phyloP scores from a whole-genome alignment of 2,888 invertebrate species.

The Lamproptera curius region DNA sequence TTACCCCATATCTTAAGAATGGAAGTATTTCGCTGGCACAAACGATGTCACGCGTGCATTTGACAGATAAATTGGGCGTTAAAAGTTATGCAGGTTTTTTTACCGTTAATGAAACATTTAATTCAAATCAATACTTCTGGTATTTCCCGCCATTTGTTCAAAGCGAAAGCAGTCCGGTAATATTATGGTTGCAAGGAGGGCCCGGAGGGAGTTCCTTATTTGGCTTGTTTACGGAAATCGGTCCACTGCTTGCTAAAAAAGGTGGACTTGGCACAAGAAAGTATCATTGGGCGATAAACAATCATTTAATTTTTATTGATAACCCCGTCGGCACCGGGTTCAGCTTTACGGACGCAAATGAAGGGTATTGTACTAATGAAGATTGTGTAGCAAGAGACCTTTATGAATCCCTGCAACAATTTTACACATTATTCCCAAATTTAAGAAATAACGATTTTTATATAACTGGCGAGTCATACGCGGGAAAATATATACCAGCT shows the following conservation, averaged over 20 bases:
- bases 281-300: slow-evolving; percentile 77
- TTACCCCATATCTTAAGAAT: slow-evolving; percentile 77
- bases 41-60: slow-evolving; percentile 50
- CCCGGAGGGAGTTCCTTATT: slow-evolving; percentile 76
- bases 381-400: slow-evolving; percentile 75
- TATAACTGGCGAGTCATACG: slow-evolving; percentile 81
- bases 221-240: slow-evolving; percentile 78
- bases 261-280: slow-evolving; percentile 54
- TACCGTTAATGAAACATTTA: slow-evolving; percentile 75
- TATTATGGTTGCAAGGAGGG: slow-evolving; percentile 79
- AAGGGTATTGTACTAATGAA: slow-evolving; percentile 76
- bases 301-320: slow-evolving; percentile 80
- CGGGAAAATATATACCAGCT: slow-evolving; percentile 75
- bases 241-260: slow-evolving; percentile 72
- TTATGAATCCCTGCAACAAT: slow-evolving; percentile 73
- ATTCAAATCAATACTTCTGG: slow-evolving; percentile 82
- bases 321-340: slow-evolving; percentile 83
- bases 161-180: slow-evolving; percentile 58
- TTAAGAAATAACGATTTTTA: slow-evolving; percentile 75
- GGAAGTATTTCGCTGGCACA: slow-evolving; percentile 69
- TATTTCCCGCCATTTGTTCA: slow-evolving; percentile 77
- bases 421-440: slow-evolving; percentile 78
- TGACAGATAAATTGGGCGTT: slow-evolving; percentile 56
- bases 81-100: slow-evolving; percentile 80
- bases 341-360: slow-evolving; percentile 76